Base-by-base conservation (phyloP, 1,140 invertebrate genomes). In the Varroa destructor region DNA sequence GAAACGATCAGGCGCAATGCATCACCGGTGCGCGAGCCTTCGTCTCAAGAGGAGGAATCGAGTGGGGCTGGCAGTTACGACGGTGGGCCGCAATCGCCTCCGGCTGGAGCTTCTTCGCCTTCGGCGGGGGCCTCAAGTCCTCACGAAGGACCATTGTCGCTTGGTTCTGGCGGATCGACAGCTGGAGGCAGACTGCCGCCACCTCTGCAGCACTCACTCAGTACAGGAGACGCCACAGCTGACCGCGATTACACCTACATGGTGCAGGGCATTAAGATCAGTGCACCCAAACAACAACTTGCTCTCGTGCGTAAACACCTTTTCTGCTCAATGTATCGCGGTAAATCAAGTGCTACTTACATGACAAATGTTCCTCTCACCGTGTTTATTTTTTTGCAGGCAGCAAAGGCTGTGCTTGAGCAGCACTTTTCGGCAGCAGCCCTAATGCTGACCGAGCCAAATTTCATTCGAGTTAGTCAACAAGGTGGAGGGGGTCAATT, bases 1-100 rank as follows among this genome's bases (percentile, higher is more conserved):
- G 89, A 93, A 78, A 93, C 90, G 56, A 94, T 94, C 73, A 84
- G 89, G 75, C 86, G 90, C 77, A 93, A 94, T 82, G 89, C 90
- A 73, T 93, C 90, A 43, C 91, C 91, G 58, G 87, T 92, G 10
- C 73, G 74, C 71, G 73, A 74, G 72, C 6, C 56, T 55, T 70
- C 67, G 40, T 71, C 55, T 6, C 55, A 56, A 43, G 37, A 67
- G 12, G 58, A 74, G 70, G 74, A 74, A 6, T 67, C 14, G 36
- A 40, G 67, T 25, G 72, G 51, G 70, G 55, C 36, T 25, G n/a
- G 43, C 43, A 43, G 43, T 42, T 43, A 73, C 36, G 67, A 55
- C 12, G 51, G 36, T 55, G 55, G 36, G 14, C 36, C 6, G n/a
- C 55, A 56, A 1, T 71, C 36, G 4, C 55, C 55, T 55, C 40